Conservation (phyloP, 2,797 vertebrate genomes). For the Emydoidea blandingii region DNA sequence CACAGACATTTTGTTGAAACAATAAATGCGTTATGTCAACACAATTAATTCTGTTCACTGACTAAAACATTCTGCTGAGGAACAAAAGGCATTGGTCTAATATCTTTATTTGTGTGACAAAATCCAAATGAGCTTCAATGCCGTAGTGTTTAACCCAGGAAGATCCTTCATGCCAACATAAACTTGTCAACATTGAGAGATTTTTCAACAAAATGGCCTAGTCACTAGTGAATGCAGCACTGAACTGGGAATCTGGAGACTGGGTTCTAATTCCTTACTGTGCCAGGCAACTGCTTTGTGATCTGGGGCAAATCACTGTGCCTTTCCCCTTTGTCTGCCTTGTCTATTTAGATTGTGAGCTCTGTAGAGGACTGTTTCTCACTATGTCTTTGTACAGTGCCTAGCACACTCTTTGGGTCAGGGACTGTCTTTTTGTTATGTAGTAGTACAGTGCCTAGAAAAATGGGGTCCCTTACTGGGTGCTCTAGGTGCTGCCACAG, state of each 20-base stretch:
- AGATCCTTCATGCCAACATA: neutral
- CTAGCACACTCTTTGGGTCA: neutral
- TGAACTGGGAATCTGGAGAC: neutral
- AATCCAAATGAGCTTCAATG: conserved; percentile 51
- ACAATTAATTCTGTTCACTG: conserved; percentile 58
- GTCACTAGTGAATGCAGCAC: neutral
- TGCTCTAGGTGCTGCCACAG: neutral
- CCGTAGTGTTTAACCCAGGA: neutral
- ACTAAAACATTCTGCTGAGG: conserved; percentile 28
- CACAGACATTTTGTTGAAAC: conserved; percentile 29
- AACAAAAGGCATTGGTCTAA: conserved; percentile 63
- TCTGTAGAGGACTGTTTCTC: neutral
- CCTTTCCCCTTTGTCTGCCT: neutral
- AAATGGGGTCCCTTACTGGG: neutral
- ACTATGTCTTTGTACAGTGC: neutral
- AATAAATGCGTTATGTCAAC: conserved; percentile 71
- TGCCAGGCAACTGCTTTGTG: neutral
- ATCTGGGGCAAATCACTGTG: neutral
- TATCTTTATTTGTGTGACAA: conserved; percentile 61
- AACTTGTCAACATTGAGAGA: neutral
- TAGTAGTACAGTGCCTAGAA: neutral
- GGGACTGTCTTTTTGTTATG: neutral
- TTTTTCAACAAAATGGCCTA: neutral
- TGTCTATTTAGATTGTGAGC: neutral
- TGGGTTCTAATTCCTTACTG: neutral